A percentile compares a stretch with the other conserved stretches of the same genome.
Conservation (phyloP, 2,797 vertebrate species). For the Masticophis lateralis region DNA sequence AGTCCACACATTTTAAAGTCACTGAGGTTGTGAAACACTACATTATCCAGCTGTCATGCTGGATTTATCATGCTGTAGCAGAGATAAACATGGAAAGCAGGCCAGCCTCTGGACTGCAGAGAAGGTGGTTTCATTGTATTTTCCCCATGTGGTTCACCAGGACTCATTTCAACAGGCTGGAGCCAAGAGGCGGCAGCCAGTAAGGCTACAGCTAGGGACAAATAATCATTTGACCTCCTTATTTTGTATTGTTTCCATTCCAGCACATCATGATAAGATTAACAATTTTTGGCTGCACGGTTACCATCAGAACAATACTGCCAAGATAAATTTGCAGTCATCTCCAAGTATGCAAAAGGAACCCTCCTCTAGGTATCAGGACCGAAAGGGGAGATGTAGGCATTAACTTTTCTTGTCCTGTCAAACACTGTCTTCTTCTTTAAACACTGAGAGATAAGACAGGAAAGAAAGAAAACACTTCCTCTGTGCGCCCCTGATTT, state of each 20-base stretch:
- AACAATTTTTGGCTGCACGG: not conserved
- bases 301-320: not conserved
- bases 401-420: not conserved
- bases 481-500: not conserved
- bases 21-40: not conserved
- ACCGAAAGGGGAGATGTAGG: not conserved
- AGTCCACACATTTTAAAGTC: not conserved
- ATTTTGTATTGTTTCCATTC: not conserved
- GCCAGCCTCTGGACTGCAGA: not conserved
- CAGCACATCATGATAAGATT: not conserved
- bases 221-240: not conserved
- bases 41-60: not conserved
- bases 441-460: not conserved
- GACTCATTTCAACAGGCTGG: not conserved
- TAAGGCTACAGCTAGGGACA: not conserved
- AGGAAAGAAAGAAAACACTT: not conserved
- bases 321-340: not conserved
- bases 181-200: not conserved
- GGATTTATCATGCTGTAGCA: not conserved
- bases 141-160: not conserved
- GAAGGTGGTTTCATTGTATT: not conserved
- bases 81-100: not conserved
- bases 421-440: not conserved
- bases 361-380: not conserved
- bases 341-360: not conserved